Evolutionary conservation across 2,113 vertebrate species (phyloP).

Genomic region (Setophaga kirtlandii): DNA sequence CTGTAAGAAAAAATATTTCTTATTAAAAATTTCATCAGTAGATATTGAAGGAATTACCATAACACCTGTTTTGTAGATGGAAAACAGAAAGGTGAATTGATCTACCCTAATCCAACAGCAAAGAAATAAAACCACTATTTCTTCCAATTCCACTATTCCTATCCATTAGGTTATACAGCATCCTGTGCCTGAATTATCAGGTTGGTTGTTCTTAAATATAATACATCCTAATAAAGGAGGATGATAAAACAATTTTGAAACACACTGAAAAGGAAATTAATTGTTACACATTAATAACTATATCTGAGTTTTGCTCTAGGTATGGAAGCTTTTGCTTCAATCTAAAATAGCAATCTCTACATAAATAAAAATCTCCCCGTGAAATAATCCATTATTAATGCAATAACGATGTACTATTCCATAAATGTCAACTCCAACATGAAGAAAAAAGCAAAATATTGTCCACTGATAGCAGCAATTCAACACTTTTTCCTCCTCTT

Average conservation of each 20-base stretch:
- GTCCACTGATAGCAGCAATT: background rate
- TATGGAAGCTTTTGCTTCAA: background rate
- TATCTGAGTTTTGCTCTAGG: background rate
- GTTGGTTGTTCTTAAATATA: background rate
- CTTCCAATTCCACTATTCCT: background rate
- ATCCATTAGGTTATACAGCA: background rate
- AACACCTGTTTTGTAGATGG: background rate
- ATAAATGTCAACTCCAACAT: background rate
- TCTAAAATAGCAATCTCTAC: background rate
- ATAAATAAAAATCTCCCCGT: background rate
- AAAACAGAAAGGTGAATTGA: background rate
- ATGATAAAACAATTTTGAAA: slow-evolving; percentile 7
- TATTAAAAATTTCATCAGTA: background rate
- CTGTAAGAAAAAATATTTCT: background rate
- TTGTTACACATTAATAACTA: background rate
- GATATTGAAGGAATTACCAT: background rate
- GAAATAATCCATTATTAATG: background rate
- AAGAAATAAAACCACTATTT: background rate
- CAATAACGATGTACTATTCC: background rate
- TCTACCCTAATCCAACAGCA: background rate
- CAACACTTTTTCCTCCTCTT: background rate
- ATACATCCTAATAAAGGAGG: background rate
- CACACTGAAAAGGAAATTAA: background rate
- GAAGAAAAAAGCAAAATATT: background rate
- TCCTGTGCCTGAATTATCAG: background rate